Percentiles rank a stretch among this genome's conserved stretches.
phyloP scores from a whole-genome alignment of 2,888 invertebrate genomes.

The Drosophila falleni region DNA sequence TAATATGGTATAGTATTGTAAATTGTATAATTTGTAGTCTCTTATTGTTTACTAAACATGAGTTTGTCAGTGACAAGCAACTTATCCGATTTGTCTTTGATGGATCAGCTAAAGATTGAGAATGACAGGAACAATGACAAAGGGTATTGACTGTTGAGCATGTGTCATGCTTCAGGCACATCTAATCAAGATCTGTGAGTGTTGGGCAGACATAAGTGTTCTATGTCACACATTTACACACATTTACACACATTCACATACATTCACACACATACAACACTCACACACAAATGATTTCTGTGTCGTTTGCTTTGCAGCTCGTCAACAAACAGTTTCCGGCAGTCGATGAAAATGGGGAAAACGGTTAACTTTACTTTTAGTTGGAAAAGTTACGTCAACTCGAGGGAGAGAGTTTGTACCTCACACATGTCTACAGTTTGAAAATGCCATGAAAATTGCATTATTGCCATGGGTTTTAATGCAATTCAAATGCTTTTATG shows the following conservation, averaged over 20 bases:
- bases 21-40: neutral
- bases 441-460: slow-evolving; percentile 60
- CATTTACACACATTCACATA: slow-evolving; percentile 1
- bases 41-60: slow-evolving; percentile 7
- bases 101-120: slow-evolving; percentile 16
- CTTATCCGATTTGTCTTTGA: slow-evolving; percentile 13
- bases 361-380: slow-evolving; percentile 29
- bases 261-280: slow-evolving; percentile 1
- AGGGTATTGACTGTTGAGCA: slow-evolving; percentile 21
- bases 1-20: neutral
- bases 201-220: slow-evolving; percentile 58
- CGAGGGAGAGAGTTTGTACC: neutral
- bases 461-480: slow-evolving; percentile 62
- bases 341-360: slow-evolving; percentile 29
- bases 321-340: slow-evolving; percentile 57
- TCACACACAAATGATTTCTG: slow-evolving; percentile 13
- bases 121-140: slow-evolving; percentile 17
- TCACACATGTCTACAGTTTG: slow-evolving; percentile 26
- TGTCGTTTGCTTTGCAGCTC: slow-evolving; percentile 42
- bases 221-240: slow-evolving; percentile 19
- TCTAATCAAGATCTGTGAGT: slow-evolving; percentile 64
- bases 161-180: slow-evolving; percentile 52
- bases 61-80: slow-evolving; percentile 1
- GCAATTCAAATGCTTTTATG: slow-evolving; percentile 63
- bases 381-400: slow-evolving; percentile 7